A percentile compares a stretch with the other conserved stretches of the same genome.
Evolutionary conservation across 2,888 invertebrate genomes (phyloP).

Genomic region (Lottia gigantea): DNA sequence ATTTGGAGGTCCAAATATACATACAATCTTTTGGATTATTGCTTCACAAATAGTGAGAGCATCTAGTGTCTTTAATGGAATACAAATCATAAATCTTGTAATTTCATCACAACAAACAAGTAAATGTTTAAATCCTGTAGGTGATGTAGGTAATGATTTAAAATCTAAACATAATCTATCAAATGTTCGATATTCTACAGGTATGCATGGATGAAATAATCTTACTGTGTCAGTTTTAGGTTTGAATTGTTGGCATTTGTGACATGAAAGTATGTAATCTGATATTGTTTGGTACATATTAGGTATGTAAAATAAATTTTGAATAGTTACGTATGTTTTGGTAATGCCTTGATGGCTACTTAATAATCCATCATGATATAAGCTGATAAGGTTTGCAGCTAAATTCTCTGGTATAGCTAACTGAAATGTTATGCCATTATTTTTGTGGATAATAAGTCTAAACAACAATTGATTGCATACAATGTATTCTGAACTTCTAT

Average conservation of each 20-base stretch:
- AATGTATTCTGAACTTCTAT: slow-evolving; percentile 4
- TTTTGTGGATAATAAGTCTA: slow-evolving; percentile 1
- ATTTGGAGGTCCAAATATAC: not conserved
- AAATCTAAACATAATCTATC: not conserved
- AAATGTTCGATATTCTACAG: not conserved
- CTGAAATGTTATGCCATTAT: slow-evolving; percentile 1
- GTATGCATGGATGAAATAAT: slow-evolving; percentile 1
- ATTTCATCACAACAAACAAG: not conserved
- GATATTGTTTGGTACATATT: slow-evolving; percentile 9
- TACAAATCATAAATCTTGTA: not conserved
- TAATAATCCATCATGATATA: slow-evolving; percentile 7
- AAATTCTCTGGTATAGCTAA: slow-evolving; percentile 4
- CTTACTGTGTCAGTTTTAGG: not conserved
- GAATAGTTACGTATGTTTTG: not conserved
- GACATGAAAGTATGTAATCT: not conserved
- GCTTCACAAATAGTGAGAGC: not conserved
- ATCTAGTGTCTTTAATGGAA: slow-evolving; percentile 6
- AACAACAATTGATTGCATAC: slow-evolving; percentile 1
- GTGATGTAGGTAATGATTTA: not conserved
- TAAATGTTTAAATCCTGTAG: not conserved
- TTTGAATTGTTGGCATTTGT: slow-evolving; percentile 6
- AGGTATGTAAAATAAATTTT: slow-evolving; percentile 10
- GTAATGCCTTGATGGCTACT: slow-evolving; percentile 3
- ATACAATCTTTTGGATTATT: slow-evolving; percentile 4
- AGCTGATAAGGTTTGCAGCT: not conserved